Evolutionary conservation across 2,113 vertebrate genomes (phyloP), one percentile per base, ranked within the genome.

Genomic region (Tor tambroides): DNA sequence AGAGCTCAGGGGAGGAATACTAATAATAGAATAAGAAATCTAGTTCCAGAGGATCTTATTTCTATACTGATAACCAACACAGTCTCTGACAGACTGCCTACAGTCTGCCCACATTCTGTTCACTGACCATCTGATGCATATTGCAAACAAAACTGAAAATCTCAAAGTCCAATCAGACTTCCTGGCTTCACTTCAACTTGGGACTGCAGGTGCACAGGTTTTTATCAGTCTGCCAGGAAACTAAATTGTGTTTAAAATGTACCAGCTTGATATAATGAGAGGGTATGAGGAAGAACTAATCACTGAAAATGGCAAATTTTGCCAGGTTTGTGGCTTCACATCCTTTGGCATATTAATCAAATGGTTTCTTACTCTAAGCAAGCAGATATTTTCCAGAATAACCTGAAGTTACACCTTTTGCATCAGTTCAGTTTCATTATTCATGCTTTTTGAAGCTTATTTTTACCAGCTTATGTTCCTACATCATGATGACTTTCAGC

Each of bases 51-150:
- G 30, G 32, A 75, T 75, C 11, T 43, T 12, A 43, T 75, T 75
- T 75, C 23, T 75, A 7, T 46, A 46, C 72, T 46, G 72, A 43
- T 75, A 43, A 26, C 2, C 72, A 43, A n/a, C 38, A 15, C 38
- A n/a, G 30, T 71, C 19, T 21, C 67, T 2, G 38, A 75, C 38
- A 75, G 38, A 75, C 23, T 41, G 23, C 72, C 38, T 43, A 74
- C 38, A 74, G 38, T 14, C 71, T 74, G 71, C 21, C 71, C 21
- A 43, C 71, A 6, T 75, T 75, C 71, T 75, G 63, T 67, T 67
- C 28, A 67, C 63, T 28, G 71, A 75, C 23, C 23, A 75, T 75
- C 71, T 75, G 41, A 75, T 26, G 72, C 72, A 26, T 43, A 43
- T 74, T 43, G 5, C 23, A 26, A 43, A 75, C 23, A n/a, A 43